Base-by-base conservation (phyloP, 2,888 invertebrate species). In the Achlya flavicornis region DNA sequence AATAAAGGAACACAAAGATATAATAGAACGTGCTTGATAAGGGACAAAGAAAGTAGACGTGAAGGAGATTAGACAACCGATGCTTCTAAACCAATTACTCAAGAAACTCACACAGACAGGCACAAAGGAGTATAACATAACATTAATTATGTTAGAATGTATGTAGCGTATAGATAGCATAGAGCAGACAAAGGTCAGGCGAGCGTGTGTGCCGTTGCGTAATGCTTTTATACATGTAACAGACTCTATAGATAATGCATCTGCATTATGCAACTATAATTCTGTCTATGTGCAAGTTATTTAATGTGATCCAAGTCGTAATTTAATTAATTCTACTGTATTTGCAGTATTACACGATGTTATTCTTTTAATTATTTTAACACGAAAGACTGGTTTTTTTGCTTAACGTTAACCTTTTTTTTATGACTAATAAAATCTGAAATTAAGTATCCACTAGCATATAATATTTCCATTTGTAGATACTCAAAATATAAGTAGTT, bases 181-280 rank as follows among this genome's bases (percentile, higher is more conserved):
- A 63, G 38, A 58, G 59, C 71, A 77, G 74, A 81, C 83, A 86
- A 87, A 88, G 87, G 87, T 87, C 84, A 83, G 78, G 64, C 67
- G 66, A 62, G 67, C 65, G 63, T 58, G 62, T 48, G 53, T 53
- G 63, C 62, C 48, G 64, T 77, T 80, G 80, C 79, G 79, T 84
- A 87, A 88, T 75, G 71, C 71, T 78, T 70, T 26, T 26, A 26
- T 72, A 72, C 65, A 64, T 69, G 71, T 69, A 70, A 69, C 63
- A 68, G 71, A 72, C 48, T 48, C n/a, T 7, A 48, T 8, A 76
- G 74, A 78, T 78, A 78, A 79, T 83, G 75, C 75, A 77, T 78
- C 73, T 78, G 70, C 70, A 76, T 86, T 85, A 81, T 74, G 73
- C 69, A 72, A 72, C 53, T 32, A n/a, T 61, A 61, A 61, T 48